Base-by-base conservation (phyloP, 2,888 invertebrate species). In the Stenotaenia linearis region DNA sequence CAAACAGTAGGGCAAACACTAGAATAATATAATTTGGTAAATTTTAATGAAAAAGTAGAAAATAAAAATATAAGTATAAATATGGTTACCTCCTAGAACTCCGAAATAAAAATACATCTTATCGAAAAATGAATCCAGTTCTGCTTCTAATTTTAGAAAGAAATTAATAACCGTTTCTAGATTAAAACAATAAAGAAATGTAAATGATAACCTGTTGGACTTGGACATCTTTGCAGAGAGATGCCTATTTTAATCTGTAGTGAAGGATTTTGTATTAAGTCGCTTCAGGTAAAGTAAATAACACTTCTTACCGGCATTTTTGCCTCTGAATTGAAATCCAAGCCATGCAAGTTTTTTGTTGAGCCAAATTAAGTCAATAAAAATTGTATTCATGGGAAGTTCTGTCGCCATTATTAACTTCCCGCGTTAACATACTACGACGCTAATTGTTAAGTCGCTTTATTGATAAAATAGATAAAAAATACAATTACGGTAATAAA, bases 221-320 rank as follows among this genome's bases (percentile, higher is more conserved):
- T 69, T 69, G 69, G 69, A 28, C 69, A 25, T 12, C 28, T 25
- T 28, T 69, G 69, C 7, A 69, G 6, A 12, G 28, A n/a, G 28
- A 69, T 69, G 69, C 69, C 69, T 69, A 69, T 69, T 69, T 69
- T 69, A 69, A 69, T 25, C 69, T 45, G 12, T 4, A 12, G n/a
- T n/a, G n/a, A 45, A 45, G 12, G 12, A 32, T 32, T 4, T 32
- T 32, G 32, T 9, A 32, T 32, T 32, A n/a, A n/a, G n/a, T n/a
- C n/a, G n/a, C n/a, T 40, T 40, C 40, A 40, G 0, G 40, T 12
- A 40, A 40, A 40, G 15, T 15, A 50, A 50, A 50, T 50, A n/a
- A 50, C 50, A 25, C n/a, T n/a, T n/a, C n/a, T n/a, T 25, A 69
- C 69, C 69, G 69, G 69, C 69, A 69, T 69, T 69, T 69, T 69